These are phyloP conservation scores for Galerucella pusilla DNA, from an alignment of 2,888 invertebrate genomes.

Conservation along the genomic window DNA sequence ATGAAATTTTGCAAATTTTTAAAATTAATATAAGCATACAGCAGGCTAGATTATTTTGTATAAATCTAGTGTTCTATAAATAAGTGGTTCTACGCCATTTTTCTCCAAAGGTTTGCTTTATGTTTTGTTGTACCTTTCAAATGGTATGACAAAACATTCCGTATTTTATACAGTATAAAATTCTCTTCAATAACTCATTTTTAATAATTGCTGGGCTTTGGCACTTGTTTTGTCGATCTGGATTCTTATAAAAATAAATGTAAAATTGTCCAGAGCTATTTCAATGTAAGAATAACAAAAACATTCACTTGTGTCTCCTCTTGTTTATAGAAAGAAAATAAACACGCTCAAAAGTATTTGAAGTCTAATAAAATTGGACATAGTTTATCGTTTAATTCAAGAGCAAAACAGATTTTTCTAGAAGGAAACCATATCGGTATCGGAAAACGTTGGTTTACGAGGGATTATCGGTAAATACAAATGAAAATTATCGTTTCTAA, in stretches of 20 bases:
- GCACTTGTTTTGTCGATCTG: conserved; percentile 6
- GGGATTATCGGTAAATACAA: background rate
- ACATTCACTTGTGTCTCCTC: conserved; percentile 8
- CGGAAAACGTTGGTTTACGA: background rate
- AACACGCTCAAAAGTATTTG: conserved; percentile 6
- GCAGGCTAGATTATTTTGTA: too few species aligned
- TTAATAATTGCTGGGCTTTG: conserved; percentile 1
- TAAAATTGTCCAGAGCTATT: conserved; percentile 12
- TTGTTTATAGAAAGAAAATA: conserved; percentile 9
- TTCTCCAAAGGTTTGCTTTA: too few species aligned
- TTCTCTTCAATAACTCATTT: background rate
- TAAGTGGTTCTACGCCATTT: too few species aligned
- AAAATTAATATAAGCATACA: background rate
- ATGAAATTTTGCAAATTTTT: background rate
- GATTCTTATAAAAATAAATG: conserved; percentile 5
- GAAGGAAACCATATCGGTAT: background rate
- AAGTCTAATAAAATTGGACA: conserved; percentile 7
- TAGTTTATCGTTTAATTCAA: conserved; percentile 6
- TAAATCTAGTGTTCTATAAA: too few species aligned
- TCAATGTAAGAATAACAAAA: conserved; percentile 12
- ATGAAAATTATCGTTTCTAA: background rate
- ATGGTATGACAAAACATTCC: background rate
- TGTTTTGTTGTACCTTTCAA: background rate
- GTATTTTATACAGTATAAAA: background rate
- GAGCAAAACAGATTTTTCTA: background rate